Base-by-base conservation (phyloP, 2,113 vertebrate species). In the Pelmatolapia mariae region DNA sequence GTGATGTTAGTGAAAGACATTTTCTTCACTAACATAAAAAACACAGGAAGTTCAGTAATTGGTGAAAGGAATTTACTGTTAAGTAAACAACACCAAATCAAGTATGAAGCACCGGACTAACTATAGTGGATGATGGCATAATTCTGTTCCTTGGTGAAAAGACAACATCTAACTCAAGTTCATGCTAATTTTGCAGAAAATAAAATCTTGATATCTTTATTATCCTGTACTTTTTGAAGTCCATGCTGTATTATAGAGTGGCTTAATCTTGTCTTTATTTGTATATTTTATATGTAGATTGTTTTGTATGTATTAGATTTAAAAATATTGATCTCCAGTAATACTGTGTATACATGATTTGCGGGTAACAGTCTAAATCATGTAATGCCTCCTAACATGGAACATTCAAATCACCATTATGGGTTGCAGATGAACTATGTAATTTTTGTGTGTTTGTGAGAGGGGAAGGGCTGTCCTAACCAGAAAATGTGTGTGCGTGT, bases 401-500 rank as follows among this genome's bases (percentile, higher is more conserved):
- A 33, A 68, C 6, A 82, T 84, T 68, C 43, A 86, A 43, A 56
- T 68, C 33, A 82, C 26, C 19, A 45, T 33, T 31, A 33, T 5
- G 22, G 8, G 10, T n/a, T 15, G 82, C 36, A 29, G 13, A 81
- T 85, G 22, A 87, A 83, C 80, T 76, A 57, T 66, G 29, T n/a
- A 40, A 61, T 15, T 76, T 50, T 33, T 86, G 19, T 82, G 18
- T 86, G 68, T 78, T n/a, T 73, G 56, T 56, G 45, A 86, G 33
- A 82, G 63, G 12, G 59, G 26, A 68, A 53, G 54, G 81, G 52
- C 33, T 76, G 71, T 47, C 73, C 40, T 80, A 33, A 80, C 33
- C 15, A 59, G 52, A 87, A 82, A 63, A 53, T 83, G 59, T 89
- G 63, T 84, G 68, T 90, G 78, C 86, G 26, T 85, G 84, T 71